These are phyloP conservation scores for Sparus aurata DNA, from an alignment of 2,797 vertebrate genomes.

Conservation along the genomic window DNA sequence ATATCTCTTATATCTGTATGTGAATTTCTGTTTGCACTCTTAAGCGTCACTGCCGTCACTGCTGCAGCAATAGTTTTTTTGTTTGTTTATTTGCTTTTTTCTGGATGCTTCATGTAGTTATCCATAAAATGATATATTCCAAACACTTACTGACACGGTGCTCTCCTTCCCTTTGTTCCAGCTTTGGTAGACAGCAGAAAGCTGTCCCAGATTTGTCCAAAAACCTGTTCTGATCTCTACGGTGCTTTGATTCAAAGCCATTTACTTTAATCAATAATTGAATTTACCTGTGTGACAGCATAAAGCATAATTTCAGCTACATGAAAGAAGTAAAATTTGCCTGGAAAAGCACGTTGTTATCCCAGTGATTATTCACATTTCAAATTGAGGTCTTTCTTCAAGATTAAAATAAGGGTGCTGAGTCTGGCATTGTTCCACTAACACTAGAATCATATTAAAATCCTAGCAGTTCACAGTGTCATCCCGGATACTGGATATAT, in stretches of 20 bases:
- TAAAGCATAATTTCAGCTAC: conserved; percentile 42
- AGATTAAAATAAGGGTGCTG: not conserved
- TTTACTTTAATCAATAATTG: conserved; percentile 52
- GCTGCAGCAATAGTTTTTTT: conserved; percentile 3
- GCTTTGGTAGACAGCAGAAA: conserved; percentile 31
- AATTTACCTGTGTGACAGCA: conserved; percentile 37
- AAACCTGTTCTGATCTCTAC: conserved; percentile 49
- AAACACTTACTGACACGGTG: conserved; percentile 13
- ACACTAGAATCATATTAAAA: not conserved
- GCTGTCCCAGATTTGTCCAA: conserved; percentile 39
- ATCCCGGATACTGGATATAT: not conserved
- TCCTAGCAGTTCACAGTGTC: too few species aligned
- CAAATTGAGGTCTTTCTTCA: conserved; percentile 8
- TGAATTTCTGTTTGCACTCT: conserved; percentile 20
- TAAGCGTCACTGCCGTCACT: conserved; percentile 26
- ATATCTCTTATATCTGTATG: conserved; percentile 28
- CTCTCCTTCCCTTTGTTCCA: conserved; percentile 22
- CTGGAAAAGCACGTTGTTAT: conserved; percentile 16
- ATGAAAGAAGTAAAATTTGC: conserved; percentile 38
- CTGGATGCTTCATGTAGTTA: conserved; percentile 3
- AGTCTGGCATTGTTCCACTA: not conserved
- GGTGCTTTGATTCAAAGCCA: conserved; percentile 52
- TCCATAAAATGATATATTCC: conserved; percentile 9
- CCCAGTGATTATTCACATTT: conserved; percentile 9
- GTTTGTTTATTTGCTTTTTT: too few species aligned